phyloP scores from a whole-genome alignment of 1,140 invertebrate species.

The Ceratosolen fusciceps region DNA sequence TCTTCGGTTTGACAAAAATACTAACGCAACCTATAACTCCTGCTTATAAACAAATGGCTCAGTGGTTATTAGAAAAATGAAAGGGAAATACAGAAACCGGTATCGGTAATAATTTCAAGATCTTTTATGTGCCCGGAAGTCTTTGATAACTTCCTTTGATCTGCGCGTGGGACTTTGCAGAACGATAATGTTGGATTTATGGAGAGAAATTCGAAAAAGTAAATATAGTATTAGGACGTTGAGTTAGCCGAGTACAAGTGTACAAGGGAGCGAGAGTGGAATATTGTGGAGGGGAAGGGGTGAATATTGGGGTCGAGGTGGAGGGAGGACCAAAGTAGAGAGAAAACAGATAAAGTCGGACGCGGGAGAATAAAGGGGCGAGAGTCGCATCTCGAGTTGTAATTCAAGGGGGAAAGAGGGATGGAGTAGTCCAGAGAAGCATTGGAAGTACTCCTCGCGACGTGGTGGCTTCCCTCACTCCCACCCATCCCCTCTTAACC shows the following conservation, averaged over 20 bases:
- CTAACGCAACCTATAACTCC: too few species aligned
- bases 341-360: neutral
- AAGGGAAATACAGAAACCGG: too few species aligned
- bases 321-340: neutral
- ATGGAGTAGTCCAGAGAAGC: conserved; percentile 12
- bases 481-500: neutral
- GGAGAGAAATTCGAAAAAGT: neutral
- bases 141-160: neutral
- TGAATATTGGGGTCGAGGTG: neutral
- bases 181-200: neutral
- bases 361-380: neutral
- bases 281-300: neutral
- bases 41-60: too few species aligned
- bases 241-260: neutral
- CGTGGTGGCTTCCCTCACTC: neutral
- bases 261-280: neutral
- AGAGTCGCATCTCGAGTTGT: conserved; percentile 36
- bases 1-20: too few species aligned
- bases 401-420: conserved; percentile 9
- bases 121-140: too few species aligned
- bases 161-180: too few species aligned
- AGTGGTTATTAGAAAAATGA: too few species aligned
- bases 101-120: too few species aligned
- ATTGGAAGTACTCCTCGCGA: neutral
- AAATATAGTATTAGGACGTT: neutral